phyloP scores from a whole-genome alignment of 2,888 invertebrate genomes.

The Tolmerus cingulatus region DNA sequence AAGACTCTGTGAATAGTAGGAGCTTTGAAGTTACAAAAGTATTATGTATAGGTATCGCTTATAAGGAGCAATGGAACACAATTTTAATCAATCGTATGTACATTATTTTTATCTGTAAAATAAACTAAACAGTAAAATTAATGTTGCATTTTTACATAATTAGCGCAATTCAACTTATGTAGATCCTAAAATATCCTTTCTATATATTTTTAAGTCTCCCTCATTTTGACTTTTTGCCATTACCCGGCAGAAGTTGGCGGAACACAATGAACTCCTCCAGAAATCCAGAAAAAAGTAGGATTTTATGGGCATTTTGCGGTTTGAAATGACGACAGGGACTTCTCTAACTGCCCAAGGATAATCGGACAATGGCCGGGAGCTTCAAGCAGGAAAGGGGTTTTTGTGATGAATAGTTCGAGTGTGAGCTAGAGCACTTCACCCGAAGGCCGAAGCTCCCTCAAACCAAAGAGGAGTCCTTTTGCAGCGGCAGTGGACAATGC shows the following conservation, averaged over 20 bases:
- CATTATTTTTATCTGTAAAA: too few species aligned
- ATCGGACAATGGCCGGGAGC: slow-evolving; percentile 22
- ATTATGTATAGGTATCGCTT: too few species aligned
- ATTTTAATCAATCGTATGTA: too few species aligned
- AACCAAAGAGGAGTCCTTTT: not conserved
- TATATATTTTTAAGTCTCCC: not conserved
- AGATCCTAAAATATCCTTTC: not conserved
- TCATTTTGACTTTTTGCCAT: not conserved
- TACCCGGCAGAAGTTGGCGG: not conserved
- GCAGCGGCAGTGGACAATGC: not conserved
- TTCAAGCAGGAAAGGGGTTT: slow-evolving; percentile 19
- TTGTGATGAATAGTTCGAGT: slow-evolving; percentile 29
- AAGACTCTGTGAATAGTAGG: too few species aligned
- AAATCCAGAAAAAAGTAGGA: not conserved
- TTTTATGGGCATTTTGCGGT: slow-evolving; percentile 25
- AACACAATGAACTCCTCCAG: not conserved
- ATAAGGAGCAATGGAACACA: too few species aligned
- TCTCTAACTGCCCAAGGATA: slow-evolving; percentile 28
- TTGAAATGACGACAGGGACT: not conserved
- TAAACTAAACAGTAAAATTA: not conserved
- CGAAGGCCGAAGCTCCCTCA: not conserved
- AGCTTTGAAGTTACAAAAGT: too few species aligned
- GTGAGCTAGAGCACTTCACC: slow-evolving; percentile 3
- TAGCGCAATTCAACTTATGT: not conserved
- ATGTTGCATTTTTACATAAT: not conserved